Conservation (phyloP, 2,113 vertebrate genomes). For the Pionites leucogaster region DNA sequence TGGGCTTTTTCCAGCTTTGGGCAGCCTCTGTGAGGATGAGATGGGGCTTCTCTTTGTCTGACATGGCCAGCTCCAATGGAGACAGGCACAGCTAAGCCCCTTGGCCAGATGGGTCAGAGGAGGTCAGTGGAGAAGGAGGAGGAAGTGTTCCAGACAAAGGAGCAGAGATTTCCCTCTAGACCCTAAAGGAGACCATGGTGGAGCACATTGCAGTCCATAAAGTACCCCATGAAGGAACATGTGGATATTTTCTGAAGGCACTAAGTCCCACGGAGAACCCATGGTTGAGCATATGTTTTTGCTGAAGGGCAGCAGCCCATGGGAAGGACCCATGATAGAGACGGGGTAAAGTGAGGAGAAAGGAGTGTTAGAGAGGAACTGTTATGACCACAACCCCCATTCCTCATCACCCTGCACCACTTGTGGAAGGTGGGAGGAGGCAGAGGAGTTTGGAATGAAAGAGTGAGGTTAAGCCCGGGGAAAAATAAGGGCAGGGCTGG, state of each 20-base stretch:
- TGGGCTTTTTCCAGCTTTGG: neutral
- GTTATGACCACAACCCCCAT: too few relatives aligned
- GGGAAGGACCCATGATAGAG: neutral
- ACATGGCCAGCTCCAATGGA: accelerated
- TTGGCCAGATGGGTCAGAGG: neutral
- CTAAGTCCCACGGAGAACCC: neutral
- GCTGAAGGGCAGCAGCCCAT: accelerated
- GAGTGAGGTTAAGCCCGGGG: neutral
- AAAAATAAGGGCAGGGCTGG: neutral
- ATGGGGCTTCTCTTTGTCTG: neutral
- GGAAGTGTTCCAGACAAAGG: accelerated
- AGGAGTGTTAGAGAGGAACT: neutral
- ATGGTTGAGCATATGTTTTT: neutral
- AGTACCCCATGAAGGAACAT: neutral
- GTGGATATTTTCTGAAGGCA: neutral
- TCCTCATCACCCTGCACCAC: neutral
- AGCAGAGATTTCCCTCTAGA: neutral
- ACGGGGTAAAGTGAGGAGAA: neutral
- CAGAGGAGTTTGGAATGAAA: neutral
- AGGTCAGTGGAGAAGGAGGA: neutral
- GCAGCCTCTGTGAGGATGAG: neutral
- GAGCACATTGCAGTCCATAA: neutral
- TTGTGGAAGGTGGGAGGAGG: neutral
- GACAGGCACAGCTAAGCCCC: neutral
- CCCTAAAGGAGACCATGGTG: neutral